Base-by-base conservation (phyloP, 2,797 vertebrate genomes). In the Tarsius wallacei region DNA sequence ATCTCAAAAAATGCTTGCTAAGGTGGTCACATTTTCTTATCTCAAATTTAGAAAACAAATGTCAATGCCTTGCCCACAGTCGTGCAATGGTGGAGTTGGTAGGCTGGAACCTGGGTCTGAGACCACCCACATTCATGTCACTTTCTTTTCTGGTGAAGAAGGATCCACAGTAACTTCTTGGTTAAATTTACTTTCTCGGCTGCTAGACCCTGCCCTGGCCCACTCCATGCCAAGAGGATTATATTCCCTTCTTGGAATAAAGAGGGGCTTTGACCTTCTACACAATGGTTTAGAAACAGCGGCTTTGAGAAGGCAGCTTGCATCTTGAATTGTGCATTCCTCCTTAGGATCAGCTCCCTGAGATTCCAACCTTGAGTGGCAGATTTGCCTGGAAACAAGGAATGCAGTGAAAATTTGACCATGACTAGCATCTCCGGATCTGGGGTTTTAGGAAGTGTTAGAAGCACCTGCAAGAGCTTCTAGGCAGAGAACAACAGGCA, bases 101-200 rank as follows among this genome's bases (percentile, higher is more conserved):
- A 33, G n/a, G 47, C 28, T 64, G n/a, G 55, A 42, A 33, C 42
- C 17, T 59, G 86, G 5, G 17, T 55, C 64, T 8, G 49, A 10
- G 42, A 16, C 24, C 49, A 26, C 10, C 5, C 78, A 66, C 0
- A 2, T 17, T 22, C 49, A 42, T 33, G 19, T 26, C 36, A 61
- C 22, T 77, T 86, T 96, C 63, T 90, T 49, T 97, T 90, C 81
- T 96, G 53, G 28, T 47, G 76, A 91, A 78, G 78, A 51, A 28
- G 31, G 57, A 70, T 36, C 82, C 7, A 33, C 3, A 2, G 5
- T 17, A 85, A 61, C 2, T 80, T 70, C 73, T 59, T 11, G 53
- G 3, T 4, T 0, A 61, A 6, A 42, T 55, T 83, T 22, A n/a
- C 14, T 55, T 2, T 12, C 1, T 13, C 3, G 24, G 16, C 7